Evolutionary conservation across 2,113 vertebrate genomes (phyloP).

Genomic region (Fukomys damarensis): DNA sequence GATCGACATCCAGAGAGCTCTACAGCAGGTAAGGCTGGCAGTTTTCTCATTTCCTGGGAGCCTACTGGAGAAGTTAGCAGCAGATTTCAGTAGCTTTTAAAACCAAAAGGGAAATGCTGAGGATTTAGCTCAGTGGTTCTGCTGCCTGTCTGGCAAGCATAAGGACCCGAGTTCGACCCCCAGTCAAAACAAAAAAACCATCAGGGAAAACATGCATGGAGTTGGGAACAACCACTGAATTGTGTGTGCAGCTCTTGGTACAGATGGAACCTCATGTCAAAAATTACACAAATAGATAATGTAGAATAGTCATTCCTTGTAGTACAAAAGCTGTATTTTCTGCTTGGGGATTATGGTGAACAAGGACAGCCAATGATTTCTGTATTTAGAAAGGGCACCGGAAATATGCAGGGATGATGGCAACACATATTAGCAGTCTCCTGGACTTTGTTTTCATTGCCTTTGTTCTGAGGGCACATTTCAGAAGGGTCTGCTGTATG

Average conservation of each 20-base stretch:
- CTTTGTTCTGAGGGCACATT: not conserved
- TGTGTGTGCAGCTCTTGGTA: not conserved
- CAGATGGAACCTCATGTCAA: not conserved
- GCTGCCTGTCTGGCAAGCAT: too few species aligned
- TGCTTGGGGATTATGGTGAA: not conserved
- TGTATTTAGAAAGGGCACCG: not conserved
- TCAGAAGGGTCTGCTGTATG: not conserved
- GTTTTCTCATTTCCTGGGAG: not conserved
- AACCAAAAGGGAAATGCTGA: not conserved
- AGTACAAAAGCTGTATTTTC: not conserved
- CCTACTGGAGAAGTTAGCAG: not conserved
- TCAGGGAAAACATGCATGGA: not conserved
- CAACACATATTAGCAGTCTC: not conserved
- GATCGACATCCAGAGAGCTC: slow-evolving; percentile 98
- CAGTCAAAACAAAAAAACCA: not conserved
- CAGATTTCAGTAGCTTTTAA: not conserved
- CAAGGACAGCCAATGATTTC: not conserved
- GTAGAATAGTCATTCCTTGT: not conserved
- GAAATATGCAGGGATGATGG: not conserved
- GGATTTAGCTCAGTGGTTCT: too few species aligned
- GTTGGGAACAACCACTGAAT: not conserved
- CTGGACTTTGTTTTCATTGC: not conserved
- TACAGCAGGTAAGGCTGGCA: slow-evolving; percentile 93
- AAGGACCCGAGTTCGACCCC: too few species aligned
- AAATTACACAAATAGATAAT: not conserved